Evolutionary conservation across 2,797 vertebrate genomes (phyloP).

Genomic region (Enteromius unitaeniatus): DNA sequence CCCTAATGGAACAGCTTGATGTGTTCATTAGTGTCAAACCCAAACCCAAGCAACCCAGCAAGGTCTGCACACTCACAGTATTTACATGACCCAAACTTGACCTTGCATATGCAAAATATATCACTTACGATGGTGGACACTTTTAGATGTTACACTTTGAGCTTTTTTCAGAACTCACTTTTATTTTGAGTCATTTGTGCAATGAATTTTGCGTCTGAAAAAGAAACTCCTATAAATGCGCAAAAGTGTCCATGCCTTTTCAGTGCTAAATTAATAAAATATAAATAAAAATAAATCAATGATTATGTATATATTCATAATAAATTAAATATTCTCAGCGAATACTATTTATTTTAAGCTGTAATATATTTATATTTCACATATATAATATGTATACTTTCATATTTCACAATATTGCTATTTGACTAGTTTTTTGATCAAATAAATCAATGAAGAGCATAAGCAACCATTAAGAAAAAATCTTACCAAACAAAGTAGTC

Average conservation of each 20-base stretch:
- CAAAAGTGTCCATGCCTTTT: too few relatives aligned
- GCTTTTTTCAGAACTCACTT: background rate
- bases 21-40: constrained; percentile 99
- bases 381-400: too few relatives aligned
- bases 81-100: background rate
- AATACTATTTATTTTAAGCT: too few relatives aligned
- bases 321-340: too few relatives aligned
- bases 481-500: background rate
- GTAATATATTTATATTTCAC: too few relatives aligned
- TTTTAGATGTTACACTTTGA: background rate
- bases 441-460: background rate
- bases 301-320: too few relatives aligned
- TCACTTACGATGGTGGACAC: background rate
- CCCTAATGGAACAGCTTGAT: constrained; percentile 97
- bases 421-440: background rate
- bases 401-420: background rate
- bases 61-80: constrained; percentile 77
- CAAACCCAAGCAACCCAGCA: constrained; percentile 98
- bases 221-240: too few relatives aligned
- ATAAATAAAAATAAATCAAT: too few relatives aligned
- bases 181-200: background rate
- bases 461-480: background rate
- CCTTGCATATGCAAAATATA: background rate
- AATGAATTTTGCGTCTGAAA: too few relatives aligned
- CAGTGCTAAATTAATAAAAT: too few relatives aligned